Conservation (phyloP, 2,113 vertebrate species). For the Corythaixoides concolor region DNA sequence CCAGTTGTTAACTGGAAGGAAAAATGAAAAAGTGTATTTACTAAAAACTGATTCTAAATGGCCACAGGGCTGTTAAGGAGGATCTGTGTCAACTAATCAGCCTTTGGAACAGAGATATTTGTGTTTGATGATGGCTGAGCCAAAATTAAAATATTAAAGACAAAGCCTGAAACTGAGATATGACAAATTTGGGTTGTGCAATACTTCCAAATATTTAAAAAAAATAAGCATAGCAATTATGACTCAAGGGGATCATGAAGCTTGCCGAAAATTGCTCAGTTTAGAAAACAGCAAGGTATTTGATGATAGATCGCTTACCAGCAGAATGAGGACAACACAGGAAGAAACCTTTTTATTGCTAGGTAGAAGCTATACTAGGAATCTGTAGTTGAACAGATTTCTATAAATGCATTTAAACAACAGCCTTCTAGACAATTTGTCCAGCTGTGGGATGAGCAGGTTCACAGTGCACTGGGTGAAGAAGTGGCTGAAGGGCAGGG, state of each 20-base stretch:
- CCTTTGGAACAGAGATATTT: not conserved
- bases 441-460: too few relatives aligned
- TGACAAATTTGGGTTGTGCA: not conserved
- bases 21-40: not conserved
- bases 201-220: not conserved
- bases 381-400: not conserved
- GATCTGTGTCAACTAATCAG: not conserved
- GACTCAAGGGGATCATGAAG: not conserved
- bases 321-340: not conserved
- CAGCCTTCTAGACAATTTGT: too few relatives aligned
- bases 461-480: too few relatives aligned
- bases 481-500: too few relatives aligned
- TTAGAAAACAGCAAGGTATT: not conserved
- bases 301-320: not conserved
- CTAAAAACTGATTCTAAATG: not conserved
- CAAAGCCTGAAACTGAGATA: not conserved
- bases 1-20: not conserved
- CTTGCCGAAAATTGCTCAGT: not conserved
- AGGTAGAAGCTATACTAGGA: not conserved
- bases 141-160: not conserved
- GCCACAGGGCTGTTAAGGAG: not conserved
- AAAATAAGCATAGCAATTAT: not conserved
- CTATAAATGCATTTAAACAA: not conserved
- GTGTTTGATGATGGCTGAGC: not conserved
- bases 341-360: not conserved